Conservation (phyloP, 2,888 invertebrate species). For the Caenorhabditis plicata region DNA sequence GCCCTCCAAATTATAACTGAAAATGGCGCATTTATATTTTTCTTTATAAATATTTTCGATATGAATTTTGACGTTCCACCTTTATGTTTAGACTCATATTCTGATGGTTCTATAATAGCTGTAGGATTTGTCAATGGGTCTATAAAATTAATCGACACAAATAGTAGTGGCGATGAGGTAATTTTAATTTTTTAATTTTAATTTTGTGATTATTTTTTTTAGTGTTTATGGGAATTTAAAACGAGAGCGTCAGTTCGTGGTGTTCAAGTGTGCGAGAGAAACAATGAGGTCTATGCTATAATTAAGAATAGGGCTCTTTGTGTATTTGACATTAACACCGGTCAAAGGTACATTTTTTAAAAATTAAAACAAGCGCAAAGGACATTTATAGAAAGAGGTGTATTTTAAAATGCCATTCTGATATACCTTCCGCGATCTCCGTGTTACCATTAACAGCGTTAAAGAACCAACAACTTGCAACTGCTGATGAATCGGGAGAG, state of each 20-base stretch:
- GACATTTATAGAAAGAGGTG: constrained; percentile 34
- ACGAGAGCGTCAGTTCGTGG: constrained; percentile 33
- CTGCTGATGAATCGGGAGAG: constrained; percentile 52
- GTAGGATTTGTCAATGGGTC: constrained; percentile 38
- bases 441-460: constrained; percentile 40
- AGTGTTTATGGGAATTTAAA: constrained; percentile 36
- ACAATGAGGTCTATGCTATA: constrained; percentile 26
- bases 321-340: constrained; percentile 51
- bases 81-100: constrained; percentile 19
- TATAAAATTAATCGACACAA: constrained; percentile 19
- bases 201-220: constrained; percentile 1
- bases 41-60: no score
- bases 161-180: constrained; percentile 5
- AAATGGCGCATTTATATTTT: no score
- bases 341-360: constrained; percentile 45
- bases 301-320: constrained; percentile 46
- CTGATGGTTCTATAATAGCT: constrained; percentile 9
- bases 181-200: background rate
- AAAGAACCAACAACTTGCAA: constrained; percentile 46
- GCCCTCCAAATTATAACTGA: no score
- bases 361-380: no score
- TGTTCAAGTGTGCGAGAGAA: constrained; percentile 21
- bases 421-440: constrained; percentile 35
- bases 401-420: constrained; percentile 31
- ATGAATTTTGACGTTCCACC: constrained; percentile 22